A percentile compares a stretch with the other conserved stretches of the same genome.
phyloP scores from a whole-genome alignment of 2,797 vertebrate species.

The Schizopygopsis pylzovi region DNA sequence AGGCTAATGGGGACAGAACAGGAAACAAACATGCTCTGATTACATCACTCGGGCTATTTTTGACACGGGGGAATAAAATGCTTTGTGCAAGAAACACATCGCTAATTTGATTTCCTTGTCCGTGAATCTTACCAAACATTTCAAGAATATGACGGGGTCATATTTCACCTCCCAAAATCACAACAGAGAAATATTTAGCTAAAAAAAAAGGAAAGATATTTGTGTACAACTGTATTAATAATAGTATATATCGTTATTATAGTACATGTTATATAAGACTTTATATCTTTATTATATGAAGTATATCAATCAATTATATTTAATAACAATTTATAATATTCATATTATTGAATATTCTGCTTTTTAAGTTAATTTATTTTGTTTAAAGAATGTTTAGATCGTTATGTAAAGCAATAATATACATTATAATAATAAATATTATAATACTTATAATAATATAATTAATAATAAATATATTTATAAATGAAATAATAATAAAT shows the following conservation, averaged over 20 bases:
- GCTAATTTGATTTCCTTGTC: conserved; percentile 11
- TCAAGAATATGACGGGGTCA: background rate
- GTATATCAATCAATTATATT: background rate
- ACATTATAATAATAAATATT: background rate
- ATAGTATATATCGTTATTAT: background rate
- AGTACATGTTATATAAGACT: background rate
- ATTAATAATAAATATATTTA: background rate
- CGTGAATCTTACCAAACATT: background rate
- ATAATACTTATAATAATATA: background rate
- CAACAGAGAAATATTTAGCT: too few relatives aligned
- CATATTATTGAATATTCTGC: background rate
- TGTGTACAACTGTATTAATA: background rate
- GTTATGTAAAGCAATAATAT: background rate
- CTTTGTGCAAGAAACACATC: conserved; percentile 51
- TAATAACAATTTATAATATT: background rate
- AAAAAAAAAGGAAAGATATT: background rate
- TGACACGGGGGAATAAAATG: conserved; percentile 51
- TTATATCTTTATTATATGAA: background rate
- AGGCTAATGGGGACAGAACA: conserved; percentile 53
- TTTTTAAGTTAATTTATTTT: background rate
- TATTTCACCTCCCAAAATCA: background rate
- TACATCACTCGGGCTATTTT: conserved; percentile 51
- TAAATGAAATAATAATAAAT: background rate
- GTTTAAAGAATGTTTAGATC: background rate
- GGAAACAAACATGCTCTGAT: conserved; percentile 58